Conservation (phyloP, 2,888 invertebrate genomes). For the Aelia acuminata region DNA sequence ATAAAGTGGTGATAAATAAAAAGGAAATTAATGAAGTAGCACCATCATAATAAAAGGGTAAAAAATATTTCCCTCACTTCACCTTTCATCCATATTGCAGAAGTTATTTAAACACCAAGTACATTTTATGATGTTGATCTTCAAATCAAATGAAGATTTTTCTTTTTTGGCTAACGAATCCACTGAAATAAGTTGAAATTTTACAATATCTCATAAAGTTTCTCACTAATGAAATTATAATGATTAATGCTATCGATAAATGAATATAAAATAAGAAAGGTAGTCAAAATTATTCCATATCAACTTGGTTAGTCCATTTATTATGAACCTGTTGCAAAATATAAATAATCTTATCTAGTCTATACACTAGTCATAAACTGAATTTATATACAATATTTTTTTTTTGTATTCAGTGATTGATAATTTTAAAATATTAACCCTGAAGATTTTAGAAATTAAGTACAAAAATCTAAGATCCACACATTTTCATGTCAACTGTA, state of each 20-base stretch:
- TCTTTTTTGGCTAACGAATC: neutral
- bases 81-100: neutral
- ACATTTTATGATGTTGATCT: neutral
- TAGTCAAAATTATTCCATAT: neutral
- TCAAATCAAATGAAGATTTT: neutral
- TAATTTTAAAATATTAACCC: neutral
- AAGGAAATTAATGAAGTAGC: neutral
- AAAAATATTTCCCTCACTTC: neutral
- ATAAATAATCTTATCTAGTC: neutral
- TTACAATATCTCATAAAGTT: neutral
- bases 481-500: neutral
- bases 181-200: neutral
- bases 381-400: neutral
- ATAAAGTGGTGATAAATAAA: neutral
- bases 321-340: neutral
- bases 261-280: neutral
- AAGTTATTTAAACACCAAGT: neutral
- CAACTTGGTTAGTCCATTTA: neutral
- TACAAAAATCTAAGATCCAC: neutral
- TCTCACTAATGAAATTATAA: neutral
- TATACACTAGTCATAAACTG: neutral
- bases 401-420: neutral
- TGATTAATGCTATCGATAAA: neutral
- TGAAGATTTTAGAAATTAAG: neutral
- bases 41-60: neutral